A percentile compares a stretch with the other conserved stretches of the same genome.
phyloP scores from a whole-genome alignment of 2,888 invertebrate species.

The Cybosia mesomella region DNA sequence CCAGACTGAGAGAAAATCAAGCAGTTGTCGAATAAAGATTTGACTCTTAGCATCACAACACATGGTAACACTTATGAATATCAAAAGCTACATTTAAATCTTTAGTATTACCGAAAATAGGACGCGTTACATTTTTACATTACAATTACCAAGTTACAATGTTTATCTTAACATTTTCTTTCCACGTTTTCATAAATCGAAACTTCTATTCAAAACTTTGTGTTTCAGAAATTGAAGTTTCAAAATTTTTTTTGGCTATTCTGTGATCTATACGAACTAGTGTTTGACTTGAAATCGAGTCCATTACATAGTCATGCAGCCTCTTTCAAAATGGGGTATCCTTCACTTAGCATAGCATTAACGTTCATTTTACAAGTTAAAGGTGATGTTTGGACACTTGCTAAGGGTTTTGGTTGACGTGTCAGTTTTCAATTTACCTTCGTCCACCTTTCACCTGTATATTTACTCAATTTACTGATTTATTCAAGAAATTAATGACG shows the following conservation, averaged over 20 bases:
- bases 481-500: neutral
- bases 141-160: neutral
- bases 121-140: too few relatives aligned
- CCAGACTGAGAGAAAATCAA: too few relatives aligned
- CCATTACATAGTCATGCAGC: neutral
- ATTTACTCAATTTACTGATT: slow-evolving; percentile 4
- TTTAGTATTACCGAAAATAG: too few relatives aligned
- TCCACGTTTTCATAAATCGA: neutral
- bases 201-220: neutral
- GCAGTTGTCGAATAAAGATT: too few relatives aligned
- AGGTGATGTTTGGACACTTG: neutral
- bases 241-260: neutral
- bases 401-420: neutral
- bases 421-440: slow-evolving; percentile 12
- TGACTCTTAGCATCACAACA: too few relatives aligned
- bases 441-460: neutral
- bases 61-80: too few relatives aligned
- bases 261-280: neutral
- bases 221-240: neutral
- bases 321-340: neutral
- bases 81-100: too few relatives aligned
- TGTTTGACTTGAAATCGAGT: too few relatives aligned
- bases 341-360: neutral
- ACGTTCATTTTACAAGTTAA: neutral
- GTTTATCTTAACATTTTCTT: neutral